Evolutionary conservation across 64 coral and sea anemone species (phyloP), one percentile per base, ranked within the genome.

Genomic region (Exaiptasia diaphana): DNA sequence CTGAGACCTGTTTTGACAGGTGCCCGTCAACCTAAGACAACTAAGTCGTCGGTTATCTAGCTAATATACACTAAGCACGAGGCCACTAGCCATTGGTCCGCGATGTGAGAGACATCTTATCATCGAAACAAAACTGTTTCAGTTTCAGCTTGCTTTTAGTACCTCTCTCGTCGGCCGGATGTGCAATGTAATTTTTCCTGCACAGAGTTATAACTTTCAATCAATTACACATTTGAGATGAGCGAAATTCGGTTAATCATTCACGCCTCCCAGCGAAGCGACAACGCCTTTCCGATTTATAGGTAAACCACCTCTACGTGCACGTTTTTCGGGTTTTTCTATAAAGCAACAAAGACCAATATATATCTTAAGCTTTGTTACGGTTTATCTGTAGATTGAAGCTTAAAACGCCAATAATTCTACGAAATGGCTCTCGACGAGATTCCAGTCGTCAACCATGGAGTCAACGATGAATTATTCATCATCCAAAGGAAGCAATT

Each of bases 221-320:
- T 73, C 69, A 49, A 73, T 73, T 73, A 73, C 69, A 40, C 69
- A 25, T 42, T n/a, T n/a, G 38, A 29, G 69, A 42, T 73, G 44
- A 49, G 38, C 38, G 69, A 73, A 73, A 49, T 28, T 45, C 45
- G 38, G 28, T 41, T 73, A 49, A 48, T 73, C 36, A 73, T 73
- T 44, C 36, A 73, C 67, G 40, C 20, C 68, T 37, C n/a, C n/a
- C n/a, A n/a, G n/a, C n/a, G n/a, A n/a, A 32, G n/a, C 11, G 69
- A 37, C 38, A 23, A 42, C 38, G 44, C 38, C 69, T 25, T 28
- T 25, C 44, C n/a, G n/a, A n/a, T n/a, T n/a, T n/a, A 73, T 40
- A 73, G 69, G 69, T 73, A 40, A 73, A 52, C n/a, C n/a, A n/a
- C n/a, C n/a, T n/a, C n/a, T n/a, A n/a, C n/a, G n/a, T n/a, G n/a